Conservation (phyloP, 2,797 vertebrate genomes). For the Peromyscus eremicus region DNA sequence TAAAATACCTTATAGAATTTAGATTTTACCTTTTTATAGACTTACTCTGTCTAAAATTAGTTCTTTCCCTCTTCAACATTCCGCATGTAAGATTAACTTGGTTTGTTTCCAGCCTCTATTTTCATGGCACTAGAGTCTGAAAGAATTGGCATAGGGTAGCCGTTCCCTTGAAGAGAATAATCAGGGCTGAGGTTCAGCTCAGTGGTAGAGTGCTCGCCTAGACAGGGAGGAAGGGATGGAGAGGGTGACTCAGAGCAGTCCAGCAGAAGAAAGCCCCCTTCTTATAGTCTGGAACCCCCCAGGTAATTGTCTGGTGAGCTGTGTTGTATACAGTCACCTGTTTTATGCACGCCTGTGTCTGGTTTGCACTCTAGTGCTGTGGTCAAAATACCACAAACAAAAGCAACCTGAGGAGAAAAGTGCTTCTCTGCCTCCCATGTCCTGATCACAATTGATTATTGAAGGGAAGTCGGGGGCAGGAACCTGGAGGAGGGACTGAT, state of each 20-base stretch:
- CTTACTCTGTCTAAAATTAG: slow-evolving; percentile 24
- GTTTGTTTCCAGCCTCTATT: slow-evolving; percentile 8
- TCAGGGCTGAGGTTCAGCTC: not conserved
- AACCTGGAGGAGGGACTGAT: too few species aligned
- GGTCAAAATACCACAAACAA: not conserved
- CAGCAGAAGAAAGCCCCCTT: slow-evolving; percentile 18
- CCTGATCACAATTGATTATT: not conserved
- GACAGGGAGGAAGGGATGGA: too few species aligned
- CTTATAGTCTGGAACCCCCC: not conserved
- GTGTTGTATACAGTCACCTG: not conserved
- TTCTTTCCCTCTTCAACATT: slow-evolving; percentile 30
- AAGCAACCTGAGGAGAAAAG: not conserved
- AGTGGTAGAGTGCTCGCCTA: not conserved
- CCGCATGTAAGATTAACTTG: not conserved
- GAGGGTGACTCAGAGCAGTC: not conserved
- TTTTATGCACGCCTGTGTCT: not conserved
- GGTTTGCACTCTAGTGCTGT: not conserved
- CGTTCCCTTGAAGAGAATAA: not conserved
- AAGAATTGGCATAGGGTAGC: not conserved
- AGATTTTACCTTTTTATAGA: slow-evolving; percentile 35
- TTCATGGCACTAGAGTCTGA: not conserved
- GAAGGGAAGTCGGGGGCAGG: not conserved
- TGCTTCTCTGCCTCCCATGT: not conserved
- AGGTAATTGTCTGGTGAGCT: not conserved
- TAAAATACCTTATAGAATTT: not conserved